A percentile compares a stretch with the other conserved stretches of the same genome.
Conservation (phyloP, 37 sponge, comb jelly and placozoan species). For the Chondrilla cf. caribensis region DNA sequence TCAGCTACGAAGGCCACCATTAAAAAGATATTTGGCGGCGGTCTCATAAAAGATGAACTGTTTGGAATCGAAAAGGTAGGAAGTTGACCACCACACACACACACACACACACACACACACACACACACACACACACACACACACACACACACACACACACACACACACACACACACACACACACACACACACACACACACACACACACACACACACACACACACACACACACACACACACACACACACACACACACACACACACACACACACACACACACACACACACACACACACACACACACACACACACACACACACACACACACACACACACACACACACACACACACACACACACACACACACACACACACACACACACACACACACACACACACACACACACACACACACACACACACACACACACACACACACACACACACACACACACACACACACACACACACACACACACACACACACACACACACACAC, state of each 20-base stretch:
- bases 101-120: not conserved
- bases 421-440: not conserved
- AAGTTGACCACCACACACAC: not conserved
- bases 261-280: not conserved
- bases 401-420: not conserved
- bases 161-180: no score
- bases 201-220: no score
- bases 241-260: not conserved
- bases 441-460: no score
- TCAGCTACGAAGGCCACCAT: slow-evolving; percentile 94
- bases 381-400: not conserved
- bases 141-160: no score
- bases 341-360: no score
- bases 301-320: not conserved
- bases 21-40: slow-evolving; percentile 77
- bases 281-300: not conserved
- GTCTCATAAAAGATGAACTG: slow-evolving; percentile 69
- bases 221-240: not conserved
- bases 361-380: no score
- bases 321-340: no score
- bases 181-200: no score
- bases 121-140: not conserved
- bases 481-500: no score
- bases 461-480: no score
- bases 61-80: slow-evolving; percentile 58